These are phyloP conservation scores for Rhea americana DNA, from an alignment of 2,113 vertebrate genomes.

Conservation along the genomic window DNA sequence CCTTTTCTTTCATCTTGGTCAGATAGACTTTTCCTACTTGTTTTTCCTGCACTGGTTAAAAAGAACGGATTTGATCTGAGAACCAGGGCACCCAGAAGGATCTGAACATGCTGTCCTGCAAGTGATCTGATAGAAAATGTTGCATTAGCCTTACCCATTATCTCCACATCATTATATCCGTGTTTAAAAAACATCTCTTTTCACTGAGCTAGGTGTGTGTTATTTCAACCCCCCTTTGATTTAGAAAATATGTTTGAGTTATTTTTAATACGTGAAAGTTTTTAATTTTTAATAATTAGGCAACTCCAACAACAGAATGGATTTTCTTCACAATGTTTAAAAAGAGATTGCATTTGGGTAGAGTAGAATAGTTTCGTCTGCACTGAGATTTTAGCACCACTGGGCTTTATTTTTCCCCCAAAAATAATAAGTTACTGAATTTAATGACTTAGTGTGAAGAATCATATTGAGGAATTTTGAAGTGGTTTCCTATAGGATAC, in stretches of 20 bases:
- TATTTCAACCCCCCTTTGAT: background rate
- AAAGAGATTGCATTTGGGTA: slow-evolving; percentile 1
- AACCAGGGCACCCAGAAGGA: background rate
- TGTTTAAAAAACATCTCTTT: background rate
- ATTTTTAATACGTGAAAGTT: background rate
- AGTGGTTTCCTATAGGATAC: background rate
- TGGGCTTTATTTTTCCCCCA: background rate
- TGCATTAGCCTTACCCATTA: background rate
- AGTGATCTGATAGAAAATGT: background rate
- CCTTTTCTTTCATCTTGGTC: background rate
- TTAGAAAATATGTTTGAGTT: background rate
- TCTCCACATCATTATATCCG: background rate
- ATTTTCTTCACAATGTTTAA: background rate
- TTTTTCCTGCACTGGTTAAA: background rate
- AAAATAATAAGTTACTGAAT: background rate
- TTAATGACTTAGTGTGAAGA: background rate
- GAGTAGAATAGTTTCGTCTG: background rate
- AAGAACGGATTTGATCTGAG: background rate
- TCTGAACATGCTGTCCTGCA: background rate
- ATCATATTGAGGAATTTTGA: background rate
- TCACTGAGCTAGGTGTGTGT: background rate
- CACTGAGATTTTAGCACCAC: slow-evolving; percentile 4
- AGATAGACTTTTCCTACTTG: background rate
- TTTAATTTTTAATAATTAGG: background rate
- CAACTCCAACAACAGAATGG: background rate